These are phyloP conservation scores for Drosophila borborema DNA, from an alignment of 2,888 invertebrate genomes.

Conservation along the genomic window DNA sequence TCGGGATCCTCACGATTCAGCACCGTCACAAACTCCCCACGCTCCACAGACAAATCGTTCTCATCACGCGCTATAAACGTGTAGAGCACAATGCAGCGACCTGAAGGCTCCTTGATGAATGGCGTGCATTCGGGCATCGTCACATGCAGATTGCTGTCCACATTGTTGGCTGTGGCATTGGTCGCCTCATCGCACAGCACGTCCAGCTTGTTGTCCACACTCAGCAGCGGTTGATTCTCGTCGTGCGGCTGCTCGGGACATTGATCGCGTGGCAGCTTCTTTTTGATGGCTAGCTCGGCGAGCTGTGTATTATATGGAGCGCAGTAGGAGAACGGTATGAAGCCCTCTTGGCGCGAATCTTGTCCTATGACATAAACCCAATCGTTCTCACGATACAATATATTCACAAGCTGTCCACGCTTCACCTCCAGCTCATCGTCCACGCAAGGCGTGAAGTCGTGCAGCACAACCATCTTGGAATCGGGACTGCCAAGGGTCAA, in stretches of 20 bases:
- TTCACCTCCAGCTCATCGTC: conserved; percentile 96
- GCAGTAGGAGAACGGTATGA: conserved; percentile 97
- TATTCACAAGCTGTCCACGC: conserved; percentile 96
- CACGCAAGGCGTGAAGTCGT: conserved; percentile 97
- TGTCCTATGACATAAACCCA: conserved; percentile 98
- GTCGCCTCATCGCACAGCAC: conserved; percentile 80
- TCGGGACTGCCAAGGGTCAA: conserved; percentile 88
- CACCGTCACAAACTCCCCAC: conserved; percentile 98
- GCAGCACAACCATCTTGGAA: conserved; percentile 97
- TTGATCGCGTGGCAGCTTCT: conserved; percentile 92
- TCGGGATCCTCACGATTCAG: conserved; percentile 97
- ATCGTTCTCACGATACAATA: conserved; percentile 97
- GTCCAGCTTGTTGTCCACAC: conserved; percentile 71
- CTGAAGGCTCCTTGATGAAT: conserved; percentile 93
- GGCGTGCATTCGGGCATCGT: conserved; percentile 88
- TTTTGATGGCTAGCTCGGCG: conserved; percentile 93
- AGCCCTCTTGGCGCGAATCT: conserved; percentile 95
- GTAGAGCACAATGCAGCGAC: conserved; percentile 96
- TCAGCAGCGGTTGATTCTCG: conserved; percentile 74
- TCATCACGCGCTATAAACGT: conserved; percentile 97
- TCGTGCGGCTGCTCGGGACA: conserved; percentile 66
- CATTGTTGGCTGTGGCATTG: conserved; percentile 75
- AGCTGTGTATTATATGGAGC: conserved; percentile 91
- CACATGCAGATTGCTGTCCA: conserved; percentile 77
- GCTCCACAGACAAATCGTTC: conserved; percentile 96